Evolutionary conservation across 2,113 vertebrate genomes (phyloP), one percentile per base, ranked within the genome.

Genomic region (Hemiprocne comata): DNA sequence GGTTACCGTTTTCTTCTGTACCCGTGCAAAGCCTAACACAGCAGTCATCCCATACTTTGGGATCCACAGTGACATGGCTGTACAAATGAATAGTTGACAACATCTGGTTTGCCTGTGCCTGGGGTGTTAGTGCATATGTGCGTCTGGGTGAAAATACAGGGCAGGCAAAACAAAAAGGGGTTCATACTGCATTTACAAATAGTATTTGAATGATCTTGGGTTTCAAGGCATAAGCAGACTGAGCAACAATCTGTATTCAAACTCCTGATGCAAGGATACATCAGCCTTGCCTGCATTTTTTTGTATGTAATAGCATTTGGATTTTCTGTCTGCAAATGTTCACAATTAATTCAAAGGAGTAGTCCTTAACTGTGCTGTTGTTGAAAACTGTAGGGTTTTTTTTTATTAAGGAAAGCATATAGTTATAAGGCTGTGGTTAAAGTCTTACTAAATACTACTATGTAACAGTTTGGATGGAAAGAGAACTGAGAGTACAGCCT

Each of bases 361-460:
- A 78, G 54, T 33, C 61, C 53, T 91, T 71, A 55, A 61, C n/a
- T 42, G 18, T 72, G 46, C 70, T 81, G 58, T 25, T 91, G 69
- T 82, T 91, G 48, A 90, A 93, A 82, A 54, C 61, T 28, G 9
- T 16, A 53, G 42, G 23, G 14, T 40, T 11, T 40, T 40, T 28
- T 34, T 71, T 94, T 87, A 83, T 89, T 40, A 26, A 80, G 26
- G 64, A 65, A 92, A 92, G 14, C 19, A 34, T 55, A 31, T 25
- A 57, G 38, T 69, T 89, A 34, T 58, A 53, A n/a, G 19, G 16
- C 54, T 84, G 38, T 60, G 64, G 71, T 89, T 91, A 86, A 80
- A 94, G 83, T 73, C 54, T 53, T 61, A n/a, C 70, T 74, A 81
- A 81, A 81, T 85, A 48, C 38, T 74, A 14, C n/a, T 78, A n/a